Conservation (phyloP, 1,140 invertebrate species). For the Drosophila ficusphila region DNA sequence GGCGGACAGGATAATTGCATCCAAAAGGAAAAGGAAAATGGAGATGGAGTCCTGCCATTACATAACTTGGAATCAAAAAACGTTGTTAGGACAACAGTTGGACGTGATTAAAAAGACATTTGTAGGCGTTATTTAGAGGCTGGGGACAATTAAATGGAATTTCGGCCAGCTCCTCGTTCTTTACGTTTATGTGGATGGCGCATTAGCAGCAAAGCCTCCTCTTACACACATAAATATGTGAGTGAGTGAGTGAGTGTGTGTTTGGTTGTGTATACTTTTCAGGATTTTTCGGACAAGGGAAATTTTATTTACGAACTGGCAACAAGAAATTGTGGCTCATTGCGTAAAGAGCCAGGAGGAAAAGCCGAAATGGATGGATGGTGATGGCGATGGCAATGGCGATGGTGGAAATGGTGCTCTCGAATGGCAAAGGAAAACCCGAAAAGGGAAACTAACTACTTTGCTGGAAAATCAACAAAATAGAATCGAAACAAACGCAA, state of each 20-base stretch:
- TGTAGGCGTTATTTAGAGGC: constrained; percentile 23
- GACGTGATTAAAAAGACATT: constrained; percentile 70
- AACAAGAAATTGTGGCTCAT: constrained; percentile 28
- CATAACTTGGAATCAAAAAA: constrained; percentile 74
- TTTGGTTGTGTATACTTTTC: not conserved
- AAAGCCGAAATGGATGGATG: constrained; percentile 41
- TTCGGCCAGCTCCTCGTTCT: constrained; percentile 35
- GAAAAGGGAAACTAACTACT: not conserved
- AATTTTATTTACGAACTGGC: constrained; percentile 48
- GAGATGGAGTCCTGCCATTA: constrained; percentile 19
- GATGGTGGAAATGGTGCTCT: not conserved
- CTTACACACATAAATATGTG: not conserved
- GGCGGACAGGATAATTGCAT: not conserved
- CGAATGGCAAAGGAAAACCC: not conserved
- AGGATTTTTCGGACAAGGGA: not conserved
- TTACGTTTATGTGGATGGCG: constrained; percentile 64
- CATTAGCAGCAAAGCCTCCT: constrained; percentile 48
- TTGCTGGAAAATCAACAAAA: no score
- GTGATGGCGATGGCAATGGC: not conserved
- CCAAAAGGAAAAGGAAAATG: not conserved
- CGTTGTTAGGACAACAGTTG: constrained; percentile 35
- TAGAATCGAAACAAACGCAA: constrained; percentile 5
- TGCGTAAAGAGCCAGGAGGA: constrained; percentile 19
- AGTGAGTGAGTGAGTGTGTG: no score
- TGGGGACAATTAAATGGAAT: constrained; percentile 62